Base-by-base conservation (phyloP, 2,888 invertebrate species). In the Ypsolopha scabrella region DNA sequence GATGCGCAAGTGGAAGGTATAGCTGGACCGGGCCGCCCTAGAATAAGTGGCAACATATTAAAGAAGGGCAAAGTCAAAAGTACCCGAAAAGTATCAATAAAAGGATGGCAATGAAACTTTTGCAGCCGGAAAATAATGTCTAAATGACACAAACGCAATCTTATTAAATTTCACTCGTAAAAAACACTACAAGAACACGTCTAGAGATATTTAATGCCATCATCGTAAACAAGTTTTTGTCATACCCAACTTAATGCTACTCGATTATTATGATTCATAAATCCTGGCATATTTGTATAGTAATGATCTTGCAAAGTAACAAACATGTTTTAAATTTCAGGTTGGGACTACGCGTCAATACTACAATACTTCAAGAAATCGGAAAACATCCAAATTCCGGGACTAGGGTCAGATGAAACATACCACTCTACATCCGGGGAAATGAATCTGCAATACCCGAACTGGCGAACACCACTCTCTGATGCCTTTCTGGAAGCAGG, bases 331-430 rank as follows among this genome's bases (percentile, higher is more conserved):
- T 51, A 7, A 8, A 41, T 38, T 51, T 33, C 79, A 50, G 93
- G 90, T 39, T 94, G 94, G 94, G 83, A 89, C 54, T 93, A 89
- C 70, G 73, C 89, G 0, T 88, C 88, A 8, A 85, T 92, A 1
- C 71, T 93, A 6, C 88, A 88, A 0, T 93, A 92, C 68, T 93
- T 93, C 65, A 90, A 88, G 62, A 92, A 90, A 71, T 90, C 91
- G 0, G 91, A 93, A 72, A 89, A 91, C 66, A 90, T 90, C 67
- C 72, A 61, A 51, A 62, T 65, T 51, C 87, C 88, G 7, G 83
- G 89, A 56, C 70, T 89, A 7, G 65, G 64, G 1, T 58, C 67
- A 51, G 73, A 78, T 52, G 89, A 87, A 47, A 68, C 72, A 24
- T 90, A 89, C 61, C 91, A 91, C 63, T 89, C 88, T 0, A 83